These are phyloP conservation scores for Aratinga solstitialis DNA, from an alignment of 2,797 vertebrate species.

Conservation along the genomic window DNA sequence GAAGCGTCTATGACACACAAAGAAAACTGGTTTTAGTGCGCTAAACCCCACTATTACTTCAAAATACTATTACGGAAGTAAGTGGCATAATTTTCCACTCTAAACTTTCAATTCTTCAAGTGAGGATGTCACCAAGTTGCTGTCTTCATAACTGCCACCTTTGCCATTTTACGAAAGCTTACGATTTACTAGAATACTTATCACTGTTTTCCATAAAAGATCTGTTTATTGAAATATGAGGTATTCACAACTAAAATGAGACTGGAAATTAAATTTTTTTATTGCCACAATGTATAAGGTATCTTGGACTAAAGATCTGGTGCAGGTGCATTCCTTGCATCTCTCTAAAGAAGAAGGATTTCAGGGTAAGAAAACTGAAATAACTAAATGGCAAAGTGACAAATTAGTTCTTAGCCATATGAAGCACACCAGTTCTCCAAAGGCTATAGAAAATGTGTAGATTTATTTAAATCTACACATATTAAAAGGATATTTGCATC, in stretches of 20 bases:
- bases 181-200: not conserved
- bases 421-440: not conserved
- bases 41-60: not conserved
- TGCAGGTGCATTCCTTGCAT: not conserved
- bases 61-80: not conserved
- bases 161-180: not conserved
- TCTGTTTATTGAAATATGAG: not conserved
- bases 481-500: not conserved
- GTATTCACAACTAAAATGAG: not conserved
- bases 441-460: not conserved
- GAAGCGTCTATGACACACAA: not conserved
- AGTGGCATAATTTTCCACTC: not conserved
- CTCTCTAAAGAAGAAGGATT: not conserved
- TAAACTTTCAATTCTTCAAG: not conserved
- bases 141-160: not conserved
- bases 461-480: not conserved
- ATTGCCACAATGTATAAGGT: not conserved
- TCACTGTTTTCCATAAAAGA: not conserved
- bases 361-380: not conserved
- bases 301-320: not conserved
- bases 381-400: not conserved
- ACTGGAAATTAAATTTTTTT: not conserved
- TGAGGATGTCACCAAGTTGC: not conserved
- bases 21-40: fast-evolving
- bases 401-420: not conserved